Conservation (phyloP, 2,888 invertebrate genomes). For the Brachypalpus laphriformis region DNA sequence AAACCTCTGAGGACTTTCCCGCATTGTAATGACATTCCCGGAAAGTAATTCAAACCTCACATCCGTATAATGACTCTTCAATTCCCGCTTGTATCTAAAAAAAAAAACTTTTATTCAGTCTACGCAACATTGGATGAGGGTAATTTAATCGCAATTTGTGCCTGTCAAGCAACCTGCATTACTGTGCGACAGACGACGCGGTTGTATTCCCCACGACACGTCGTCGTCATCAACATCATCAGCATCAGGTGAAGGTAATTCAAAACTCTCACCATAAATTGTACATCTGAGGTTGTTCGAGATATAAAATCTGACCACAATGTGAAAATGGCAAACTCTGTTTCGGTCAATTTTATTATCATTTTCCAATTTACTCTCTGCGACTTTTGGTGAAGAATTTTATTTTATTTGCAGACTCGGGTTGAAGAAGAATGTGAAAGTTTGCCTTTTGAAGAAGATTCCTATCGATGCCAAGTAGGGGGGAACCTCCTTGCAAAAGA, state of each 20-base stretch:
- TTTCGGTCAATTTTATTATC: slow-evolving; percentile 64
- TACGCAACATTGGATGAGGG: slow-evolving; percentile 55
- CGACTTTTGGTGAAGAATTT: slow-evolving; percentile 4
- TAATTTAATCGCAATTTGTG: slow-evolving; percentile 67
- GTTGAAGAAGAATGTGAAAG: slow-evolving; percentile 57
- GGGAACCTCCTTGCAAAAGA: slow-evolving; percentile 1
- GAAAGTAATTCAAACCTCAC: slow-evolving; percentile 58
- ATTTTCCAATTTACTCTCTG: slow-evolving; percentile 53
- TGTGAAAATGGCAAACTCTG: slow-evolving; percentile 46
- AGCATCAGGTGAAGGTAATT: slow-evolving; percentile 64
- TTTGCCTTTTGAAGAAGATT: slow-evolving; percentile 62
- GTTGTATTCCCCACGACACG: not conserved
- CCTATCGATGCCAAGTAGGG: slow-evolving; percentile 30
- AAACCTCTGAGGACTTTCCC: slow-evolving; percentile 7
- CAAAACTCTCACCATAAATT: slow-evolving; percentile 67
- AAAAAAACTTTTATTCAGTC: slow-evolving; percentile 9
- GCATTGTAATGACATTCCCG: slow-evolving; percentile 2
- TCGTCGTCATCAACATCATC: not conserved
- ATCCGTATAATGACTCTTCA: slow-evolving; percentile 63
- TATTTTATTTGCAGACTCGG: not conserved
- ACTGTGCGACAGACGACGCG: slow-evolving; percentile 43
- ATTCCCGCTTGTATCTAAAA: slow-evolving; percentile 43
- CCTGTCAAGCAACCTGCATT: slow-evolving; percentile 64
- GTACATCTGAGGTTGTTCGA: slow-evolving; percentile 3
- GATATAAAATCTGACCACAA: slow-evolving; percentile 56